Evolutionary conservation across 2,888 invertebrate species (phyloP).

Genomic region (Lepetodrilus schrolli): DNA sequence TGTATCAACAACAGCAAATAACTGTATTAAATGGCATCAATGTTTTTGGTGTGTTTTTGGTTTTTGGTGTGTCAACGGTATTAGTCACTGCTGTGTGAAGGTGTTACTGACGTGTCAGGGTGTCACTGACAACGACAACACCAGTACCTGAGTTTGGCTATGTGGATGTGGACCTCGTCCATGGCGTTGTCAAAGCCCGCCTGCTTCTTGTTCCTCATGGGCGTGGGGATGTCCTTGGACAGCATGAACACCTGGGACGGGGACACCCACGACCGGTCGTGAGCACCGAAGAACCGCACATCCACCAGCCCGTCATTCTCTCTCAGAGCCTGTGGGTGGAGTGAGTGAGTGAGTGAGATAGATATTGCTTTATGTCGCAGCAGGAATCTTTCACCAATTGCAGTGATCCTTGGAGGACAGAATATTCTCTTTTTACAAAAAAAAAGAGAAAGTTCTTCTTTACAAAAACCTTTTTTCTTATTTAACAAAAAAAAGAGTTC

Average conservation of each 20-base stretch:
- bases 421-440: too few species aligned
- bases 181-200: constrained; percentile 81
- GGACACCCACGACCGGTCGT: constrained; percentile 91
- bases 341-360: too few species aligned
- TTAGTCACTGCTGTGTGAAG: not conserved
- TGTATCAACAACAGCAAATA: too few species aligned
- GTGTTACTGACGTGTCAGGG: too few species aligned
- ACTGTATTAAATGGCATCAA: not conserved
- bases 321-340: constrained; percentile 67
- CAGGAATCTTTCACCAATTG: too few species aligned
- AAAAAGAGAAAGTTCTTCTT: too few species aligned
- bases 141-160: constrained; percentile 80
- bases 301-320: constrained; percentile 80
- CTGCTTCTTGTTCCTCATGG: constrained; percentile 79
- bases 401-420: too few species aligned
- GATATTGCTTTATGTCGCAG: too few species aligned
- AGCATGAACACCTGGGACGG: constrained; percentile 88
- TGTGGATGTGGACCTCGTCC: constrained; percentile 84
- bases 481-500: too few species aligned
- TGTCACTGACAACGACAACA: too few species aligned
- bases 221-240: constrained; percentile 80
- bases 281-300: constrained; percentile 95
- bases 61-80: too few species aligned
- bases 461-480: too few species aligned
- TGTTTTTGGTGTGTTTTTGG: not conserved